Conservation (phyloP, 2,888 invertebrate genomes). For the Megastigmus dorsalis region DNA sequence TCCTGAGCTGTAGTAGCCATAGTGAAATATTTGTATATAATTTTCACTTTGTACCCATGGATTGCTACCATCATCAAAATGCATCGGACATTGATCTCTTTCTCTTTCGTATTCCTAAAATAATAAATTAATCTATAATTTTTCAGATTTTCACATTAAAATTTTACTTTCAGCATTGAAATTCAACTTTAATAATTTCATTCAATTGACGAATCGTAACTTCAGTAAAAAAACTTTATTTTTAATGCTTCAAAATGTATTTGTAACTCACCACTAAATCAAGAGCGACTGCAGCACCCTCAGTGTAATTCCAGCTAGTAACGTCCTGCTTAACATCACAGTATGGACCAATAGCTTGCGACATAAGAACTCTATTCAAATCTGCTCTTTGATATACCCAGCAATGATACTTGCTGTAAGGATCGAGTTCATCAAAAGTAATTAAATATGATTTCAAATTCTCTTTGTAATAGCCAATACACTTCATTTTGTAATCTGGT, state of each 20-base stretch:
- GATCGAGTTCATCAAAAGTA: conserved; percentile 96
- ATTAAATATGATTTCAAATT: conserved; percentile 97
- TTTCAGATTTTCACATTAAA: not conserved
- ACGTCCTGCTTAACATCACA: conserved; percentile 94
- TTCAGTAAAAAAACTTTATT: no score
- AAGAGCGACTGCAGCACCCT: conserved; percentile 94
- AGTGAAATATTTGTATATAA: conserved; percentile 83
- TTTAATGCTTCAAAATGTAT: not conserved
- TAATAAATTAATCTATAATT: conserved; percentile 38
- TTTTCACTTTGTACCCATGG: conserved; percentile 87
- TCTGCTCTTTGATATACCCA: conserved; percentile 98
- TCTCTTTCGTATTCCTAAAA: conserved; percentile 72
- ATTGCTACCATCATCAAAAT: conserved; percentile 94
- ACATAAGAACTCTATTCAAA: conserved; percentile 89
- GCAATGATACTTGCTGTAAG: conserved; percentile 95
- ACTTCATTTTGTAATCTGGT: conserved; percentile 97
- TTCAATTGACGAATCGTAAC: no score
- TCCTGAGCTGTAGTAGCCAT: conserved; percentile 72
- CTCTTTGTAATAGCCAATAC: conserved; percentile 98
- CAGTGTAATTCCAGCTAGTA: conserved; percentile 89
- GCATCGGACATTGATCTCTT: conserved; percentile 97
- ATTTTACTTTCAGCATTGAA: conserved; percentile 4
- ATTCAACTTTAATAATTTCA: not conserved
- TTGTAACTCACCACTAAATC: conserved; percentile 86
- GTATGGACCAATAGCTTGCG: conserved; percentile 91